Evolutionary conservation across 2,888 invertebrate genomes (phyloP).

Genomic region (Hetaerina titia): DNA sequence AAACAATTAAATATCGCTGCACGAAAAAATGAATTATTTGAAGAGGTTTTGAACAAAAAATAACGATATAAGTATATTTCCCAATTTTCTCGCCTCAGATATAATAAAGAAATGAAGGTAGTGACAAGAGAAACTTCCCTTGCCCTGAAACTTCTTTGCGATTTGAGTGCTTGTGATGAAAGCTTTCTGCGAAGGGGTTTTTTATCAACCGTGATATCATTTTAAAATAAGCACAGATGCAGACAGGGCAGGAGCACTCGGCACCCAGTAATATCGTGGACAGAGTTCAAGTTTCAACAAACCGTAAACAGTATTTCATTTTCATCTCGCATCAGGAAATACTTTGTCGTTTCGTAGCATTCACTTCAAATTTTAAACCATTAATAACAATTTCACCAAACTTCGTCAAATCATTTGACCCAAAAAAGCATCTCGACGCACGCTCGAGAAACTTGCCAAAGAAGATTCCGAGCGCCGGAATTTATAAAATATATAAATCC

Average conservation of each 20-base stretch:
- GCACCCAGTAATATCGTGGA: background rate
- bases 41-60: too few relatives aligned
- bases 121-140: too few relatives aligned
- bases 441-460: background rate
- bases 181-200: too few relatives aligned
- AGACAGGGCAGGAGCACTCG: too few relatives aligned
- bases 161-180: too few relatives aligned
- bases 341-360: background rate
- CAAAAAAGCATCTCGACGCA: background rate
- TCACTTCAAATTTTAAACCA: background rate
- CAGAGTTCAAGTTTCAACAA: background rate
- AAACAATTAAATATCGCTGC: too few relatives aligned
- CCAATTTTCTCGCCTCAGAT: too few relatives aligned
- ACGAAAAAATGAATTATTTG: too few relatives aligned
- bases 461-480: slow-evolving; percentile 31
- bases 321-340: background rate
- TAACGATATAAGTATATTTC: too few relatives aligned
- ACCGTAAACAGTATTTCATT: background rate
- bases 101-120: too few relatives aligned
- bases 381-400: slow-evolving; percentile 20
- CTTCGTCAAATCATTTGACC: background rate
- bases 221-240: background rate
- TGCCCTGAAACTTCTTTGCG: too few relatives aligned
- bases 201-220: too few relatives aligned
- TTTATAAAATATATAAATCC: slow-evolving; percentile 11